These are phyloP conservation scores for Pteromalus puparum DNA, from an alignment of 1,140 invertebrate species.

Conservation along the genomic window DNA sequence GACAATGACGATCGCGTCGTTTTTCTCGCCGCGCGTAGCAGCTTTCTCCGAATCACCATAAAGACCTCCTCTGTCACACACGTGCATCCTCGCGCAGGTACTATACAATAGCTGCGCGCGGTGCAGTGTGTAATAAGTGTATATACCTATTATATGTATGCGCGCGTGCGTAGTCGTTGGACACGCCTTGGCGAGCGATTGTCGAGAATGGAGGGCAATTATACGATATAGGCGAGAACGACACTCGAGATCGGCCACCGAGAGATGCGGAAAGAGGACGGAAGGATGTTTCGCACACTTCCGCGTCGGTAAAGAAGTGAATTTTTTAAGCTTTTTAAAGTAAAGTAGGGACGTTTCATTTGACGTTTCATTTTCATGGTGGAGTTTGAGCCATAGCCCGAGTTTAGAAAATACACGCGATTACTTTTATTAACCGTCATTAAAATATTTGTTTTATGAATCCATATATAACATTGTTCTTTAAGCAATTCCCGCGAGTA, in stretches of 20 bases:
- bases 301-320: too few species aligned
- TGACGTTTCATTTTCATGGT: too few species aligned
- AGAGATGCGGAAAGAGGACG: background rate
- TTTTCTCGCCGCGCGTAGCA: too few species aligned
- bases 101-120: background rate
- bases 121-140: background rate
- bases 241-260: too few species aligned
- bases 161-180: too few species aligned
- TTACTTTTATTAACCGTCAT: background rate
- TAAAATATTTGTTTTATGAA: background rate
- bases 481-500: background rate
- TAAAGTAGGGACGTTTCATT: too few species aligned
- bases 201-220: background rate
- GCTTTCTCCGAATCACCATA: background rate
- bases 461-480: too few species aligned
- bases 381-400: background rate
- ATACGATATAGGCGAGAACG: too few species aligned
- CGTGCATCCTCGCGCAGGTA: background rate
- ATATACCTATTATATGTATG: background rate
- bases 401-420: background rate
- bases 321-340: too few species aligned
- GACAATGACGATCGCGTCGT: too few species aligned
- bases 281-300: background rate
- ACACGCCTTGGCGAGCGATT: background rate
- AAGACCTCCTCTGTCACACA: background rate